A percentile compares a stretch with the other conserved stretches of the same genome.
These are phyloP conservation scores for Scaptomyza montana DNA, from an alignment of 1,140 invertebrate genomes.

Conservation along the genomic window DNA sequence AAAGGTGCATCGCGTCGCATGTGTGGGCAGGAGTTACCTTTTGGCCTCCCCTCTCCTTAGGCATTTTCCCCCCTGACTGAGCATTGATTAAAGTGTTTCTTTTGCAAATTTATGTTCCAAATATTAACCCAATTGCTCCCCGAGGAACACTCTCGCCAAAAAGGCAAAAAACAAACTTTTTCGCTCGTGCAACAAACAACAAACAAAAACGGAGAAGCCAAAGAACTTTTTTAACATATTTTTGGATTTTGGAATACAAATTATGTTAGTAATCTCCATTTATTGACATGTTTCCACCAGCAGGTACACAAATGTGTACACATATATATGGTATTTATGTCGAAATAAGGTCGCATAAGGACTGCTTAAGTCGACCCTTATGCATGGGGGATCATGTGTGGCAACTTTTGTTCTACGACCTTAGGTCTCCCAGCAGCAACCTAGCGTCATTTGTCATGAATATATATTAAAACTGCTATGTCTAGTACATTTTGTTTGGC, in stretches of 20 bases:
- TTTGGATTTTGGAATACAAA: constrained; percentile 82
- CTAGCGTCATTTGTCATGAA: constrained; percentile 69
- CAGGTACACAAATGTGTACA: constrained; percentile 14
- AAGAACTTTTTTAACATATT: constrained; percentile 78
- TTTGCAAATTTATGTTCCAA: constrained; percentile 80
- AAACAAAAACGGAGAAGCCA: constrained; percentile 41
- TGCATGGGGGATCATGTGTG: constrained; percentile 53
- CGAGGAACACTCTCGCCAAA: constrained; percentile 66
- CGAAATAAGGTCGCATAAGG: constrained; percentile 27
- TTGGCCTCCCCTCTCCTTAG: constrained; percentile 1
- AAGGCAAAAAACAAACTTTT: constrained; percentile 57
- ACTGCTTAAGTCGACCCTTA: constrained; percentile 63
- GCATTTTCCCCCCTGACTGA: constrained; percentile 35
- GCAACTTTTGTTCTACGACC: constrained; percentile 64
- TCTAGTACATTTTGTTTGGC: constrained; percentile 9
- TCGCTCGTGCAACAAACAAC: constrained; percentile 9
- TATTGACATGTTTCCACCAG: constrained; percentile 66
- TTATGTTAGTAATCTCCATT: constrained; percentile 82
- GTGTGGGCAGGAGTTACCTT: background rate
- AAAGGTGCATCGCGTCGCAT: constrained; percentile 59
- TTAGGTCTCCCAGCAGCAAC: constrained; percentile 47
- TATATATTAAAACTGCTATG: constrained; percentile 71
- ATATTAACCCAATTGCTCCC: constrained; percentile 81
- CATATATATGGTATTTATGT: constrained; percentile 44
- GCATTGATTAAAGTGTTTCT: constrained; percentile 80